phyloP scores from a whole-genome alignment of 2,797 vertebrate species.

The Rallus crepitans region DNA sequence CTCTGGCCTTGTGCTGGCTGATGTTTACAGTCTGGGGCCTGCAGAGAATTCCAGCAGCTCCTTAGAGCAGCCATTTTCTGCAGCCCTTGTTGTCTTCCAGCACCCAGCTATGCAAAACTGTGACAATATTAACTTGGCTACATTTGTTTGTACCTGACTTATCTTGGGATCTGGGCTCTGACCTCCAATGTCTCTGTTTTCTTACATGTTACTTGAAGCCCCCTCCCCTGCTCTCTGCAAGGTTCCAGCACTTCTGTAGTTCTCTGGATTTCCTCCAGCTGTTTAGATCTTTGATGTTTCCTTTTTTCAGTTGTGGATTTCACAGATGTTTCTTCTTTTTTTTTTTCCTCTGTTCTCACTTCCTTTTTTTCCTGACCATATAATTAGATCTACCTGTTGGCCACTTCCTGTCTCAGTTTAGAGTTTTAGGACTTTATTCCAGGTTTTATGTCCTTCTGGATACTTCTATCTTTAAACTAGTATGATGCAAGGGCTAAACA shows the following conservation, averaged over 20 bases:
- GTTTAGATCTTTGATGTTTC: not conserved
- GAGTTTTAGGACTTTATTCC: not conserved
- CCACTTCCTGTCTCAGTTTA: not conserved
- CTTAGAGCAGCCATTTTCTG: no score
- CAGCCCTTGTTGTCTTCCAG: no score
- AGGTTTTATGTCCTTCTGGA: not conserved
- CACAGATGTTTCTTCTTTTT: not conserved
- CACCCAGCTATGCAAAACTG: no score
- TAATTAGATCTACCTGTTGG: not conserved
- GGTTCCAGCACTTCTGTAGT: not conserved
- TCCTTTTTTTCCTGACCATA: not conserved
- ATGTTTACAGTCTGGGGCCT: no score
- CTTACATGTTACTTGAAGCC: not conserved
- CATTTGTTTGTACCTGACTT: not conserved
- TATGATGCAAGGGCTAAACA: not conserved
- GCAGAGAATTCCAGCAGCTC: no score
- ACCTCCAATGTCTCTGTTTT: not conserved
- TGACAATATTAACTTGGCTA: not conserved
- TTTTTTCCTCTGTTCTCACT: not conserved
- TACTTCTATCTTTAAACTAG: not conserved
- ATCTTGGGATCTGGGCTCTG: not conserved
- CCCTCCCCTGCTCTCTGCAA: not conserved
- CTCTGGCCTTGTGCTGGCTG: no score
- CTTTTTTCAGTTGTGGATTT: not conserved
- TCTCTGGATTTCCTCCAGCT: not conserved